Percentiles rank a stretch among this genome's conserved stretches.
phyloP scores from a whole-genome alignment of 2,888 invertebrate genomes.

The Ectobius pallidus region DNA sequence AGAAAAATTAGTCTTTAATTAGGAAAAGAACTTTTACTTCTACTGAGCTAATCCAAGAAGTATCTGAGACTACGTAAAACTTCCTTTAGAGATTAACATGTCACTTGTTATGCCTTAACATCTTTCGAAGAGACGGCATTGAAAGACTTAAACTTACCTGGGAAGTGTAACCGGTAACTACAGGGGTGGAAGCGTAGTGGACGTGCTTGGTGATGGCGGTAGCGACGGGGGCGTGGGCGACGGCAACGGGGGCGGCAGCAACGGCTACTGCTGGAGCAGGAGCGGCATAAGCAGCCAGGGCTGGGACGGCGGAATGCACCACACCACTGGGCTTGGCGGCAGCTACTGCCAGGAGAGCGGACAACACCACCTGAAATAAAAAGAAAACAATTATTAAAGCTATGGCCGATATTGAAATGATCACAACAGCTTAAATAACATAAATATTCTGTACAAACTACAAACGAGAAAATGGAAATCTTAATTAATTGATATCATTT shows the following conservation, averaged over 20 bases:
- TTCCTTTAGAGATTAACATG: too few relatives aligned
- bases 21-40: too few relatives aligned
- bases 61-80: too few relatives aligned
- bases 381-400: background rate
- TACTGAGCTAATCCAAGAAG: too few relatives aligned
- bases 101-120: too few relatives aligned
- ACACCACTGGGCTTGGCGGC: conserved; percentile 48
- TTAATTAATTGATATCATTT: too few relatives aligned
- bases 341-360: conserved; percentile 52
- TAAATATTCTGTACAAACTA: too few relatives aligned
- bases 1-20: too few relatives aligned
- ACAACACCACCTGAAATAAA: conserved; percentile 48
- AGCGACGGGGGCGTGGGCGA: conserved; percentile 48
- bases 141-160: too few relatives aligned
- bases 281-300: conserved; percentile 27
- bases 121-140: too few relatives aligned
- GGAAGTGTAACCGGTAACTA: conserved; percentile 51
- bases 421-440: background rate
- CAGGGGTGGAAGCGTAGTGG: conserved; percentile 50
- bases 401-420: background rate
- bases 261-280: conserved; percentile 35
- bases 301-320: conserved; percentile 37
- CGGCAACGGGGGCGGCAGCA: conserved; percentile 45
- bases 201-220: conserved; percentile 42
- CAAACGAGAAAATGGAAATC: too few relatives aligned